phyloP scores from a whole-genome alignment of 2,888 invertebrate species.

The Sepiola atlantica region DNA sequence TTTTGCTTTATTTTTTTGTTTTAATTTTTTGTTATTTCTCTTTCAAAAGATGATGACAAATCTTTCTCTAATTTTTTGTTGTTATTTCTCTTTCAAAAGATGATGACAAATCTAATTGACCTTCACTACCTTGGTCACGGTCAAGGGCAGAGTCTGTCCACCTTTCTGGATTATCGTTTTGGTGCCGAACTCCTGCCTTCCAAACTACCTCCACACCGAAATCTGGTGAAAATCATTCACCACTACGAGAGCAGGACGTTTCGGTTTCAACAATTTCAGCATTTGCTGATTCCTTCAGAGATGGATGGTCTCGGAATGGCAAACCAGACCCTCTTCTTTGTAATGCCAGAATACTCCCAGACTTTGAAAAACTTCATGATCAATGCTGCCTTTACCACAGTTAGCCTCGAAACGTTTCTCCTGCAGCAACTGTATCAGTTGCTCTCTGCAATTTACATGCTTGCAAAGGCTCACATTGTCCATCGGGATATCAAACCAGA shows the following conservation, averaged over 20 bases:
- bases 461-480: constrained; percentile 54
- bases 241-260: constrained; percentile 57
- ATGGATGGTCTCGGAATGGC: constrained; percentile 55
- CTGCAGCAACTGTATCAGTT: constrained; percentile 58
- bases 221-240: constrained; percentile 57
- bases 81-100: constrained; percentile 53
- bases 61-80: no score
- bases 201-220: constrained; percentile 53
- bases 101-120: constrained; percentile 55
- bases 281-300: constrained; percentile 50
- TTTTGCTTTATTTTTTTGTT: constrained; percentile 33
- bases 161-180: constrained; percentile 52
- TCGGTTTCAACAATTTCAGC: constrained; percentile 56
- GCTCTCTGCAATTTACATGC: constrained; percentile 54
- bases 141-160: constrained; percentile 51
- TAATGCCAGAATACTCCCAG: constrained; percentile 56
- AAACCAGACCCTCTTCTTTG: constrained; percentile 57
- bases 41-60: constrained; percentile 57
- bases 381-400: constrained; percentile 17
- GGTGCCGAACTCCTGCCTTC: constrained; percentile 54
- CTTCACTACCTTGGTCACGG: constrained; percentile 50
- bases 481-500: constrained; percentile 60
- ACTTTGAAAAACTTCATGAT: constrained; percentile 54
- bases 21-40: no score
- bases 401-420: constrained; percentile 52